These are phyloP conservation scores for Diarsia dahlii DNA, from an alignment of 2,888 invertebrate species.

Conservation along the genomic window DNA sequence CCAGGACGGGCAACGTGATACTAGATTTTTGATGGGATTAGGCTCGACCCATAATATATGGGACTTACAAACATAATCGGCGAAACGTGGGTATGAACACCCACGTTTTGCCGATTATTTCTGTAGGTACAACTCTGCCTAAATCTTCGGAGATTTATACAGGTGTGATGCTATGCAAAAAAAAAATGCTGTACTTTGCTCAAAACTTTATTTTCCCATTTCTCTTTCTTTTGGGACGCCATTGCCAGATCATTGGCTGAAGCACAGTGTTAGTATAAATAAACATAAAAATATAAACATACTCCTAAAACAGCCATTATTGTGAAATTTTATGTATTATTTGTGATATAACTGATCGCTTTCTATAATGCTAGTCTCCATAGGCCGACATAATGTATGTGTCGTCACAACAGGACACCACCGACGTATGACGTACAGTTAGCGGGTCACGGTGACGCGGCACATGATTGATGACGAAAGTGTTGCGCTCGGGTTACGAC, in stretches of 20 bases:
- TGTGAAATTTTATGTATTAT: neutral
- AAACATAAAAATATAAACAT: too few species aligned
- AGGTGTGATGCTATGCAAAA: neutral
- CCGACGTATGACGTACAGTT: constrained; percentile 12
- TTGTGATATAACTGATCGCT: neutral
- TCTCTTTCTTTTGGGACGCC: neutral
- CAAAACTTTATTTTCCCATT: neutral
- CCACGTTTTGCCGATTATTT: too few species aligned
- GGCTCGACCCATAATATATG: neutral
- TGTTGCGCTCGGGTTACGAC: constrained; percentile 70
- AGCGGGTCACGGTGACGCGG: constrained; percentile 26
- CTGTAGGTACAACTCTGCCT: neutral
- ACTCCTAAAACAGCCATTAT: neutral
- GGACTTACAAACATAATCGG: neutral
- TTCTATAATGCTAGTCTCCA: neutral
- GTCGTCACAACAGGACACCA: constrained; percentile 13
- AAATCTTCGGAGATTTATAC: neutral
- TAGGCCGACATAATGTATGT: constrained; percentile 1
- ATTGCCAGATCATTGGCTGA: too few species aligned
- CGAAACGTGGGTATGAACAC: neutral
- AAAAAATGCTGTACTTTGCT: neutral
- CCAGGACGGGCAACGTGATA: neutral
- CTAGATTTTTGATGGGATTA: neutral
- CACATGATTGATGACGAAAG: constrained; percentile 73
- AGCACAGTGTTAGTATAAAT: too few species aligned